Percentiles rank a stretch among this genome's conserved stretches.
These are phyloP conservation scores for Pyrocoelia pectoralis DNA, from an alignment of 2,888 invertebrate genomes.

Conservation along the genomic window DNA sequence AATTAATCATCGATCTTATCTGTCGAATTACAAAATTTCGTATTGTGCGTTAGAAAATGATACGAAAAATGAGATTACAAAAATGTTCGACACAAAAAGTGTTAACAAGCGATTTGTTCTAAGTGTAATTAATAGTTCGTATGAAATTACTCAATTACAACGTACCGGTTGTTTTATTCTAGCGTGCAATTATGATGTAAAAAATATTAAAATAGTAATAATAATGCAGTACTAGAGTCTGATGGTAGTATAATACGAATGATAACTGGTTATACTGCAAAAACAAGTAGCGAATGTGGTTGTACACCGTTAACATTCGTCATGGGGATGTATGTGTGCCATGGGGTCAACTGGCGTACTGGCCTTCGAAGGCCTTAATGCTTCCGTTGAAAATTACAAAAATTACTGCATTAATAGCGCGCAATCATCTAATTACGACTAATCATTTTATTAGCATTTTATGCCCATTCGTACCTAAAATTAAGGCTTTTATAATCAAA, in stretches of 20 bases:
- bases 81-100: too few species aligned
- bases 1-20: neutral
- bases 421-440: neutral
- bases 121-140: neutral
- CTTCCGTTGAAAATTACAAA: slow-evolving; percentile 5
- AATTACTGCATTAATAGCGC: slow-evolving; percentile 1
- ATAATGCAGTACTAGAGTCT: slow-evolving; percentile 12
- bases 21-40: neutral
- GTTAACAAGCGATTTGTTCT: neutral
- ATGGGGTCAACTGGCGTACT: slow-evolving; percentile 26
- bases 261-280: slow-evolving; percentile 27
- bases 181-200: neutral
- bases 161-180: neutral
- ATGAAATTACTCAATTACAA: neutral
- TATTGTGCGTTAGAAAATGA: too few species aligned
- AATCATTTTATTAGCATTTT: neutral
- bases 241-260: neutral
- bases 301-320: slow-evolving; percentile 28
- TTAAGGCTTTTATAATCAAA: too few species aligned
- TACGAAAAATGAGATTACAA: too few species aligned
- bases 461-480: too few species aligned
- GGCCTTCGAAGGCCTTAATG: slow-evolving; percentile 18
- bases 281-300: slow-evolving; percentile 31
- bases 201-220: slow-evolving; percentile 14
- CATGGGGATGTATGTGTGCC: slow-evolving; percentile 29